Evolutionary conservation across 1,140 invertebrate genomes (phyloP), one percentile per base, ranked within the genome.

Genomic region (Choristoneura fumiferana): DNA sequence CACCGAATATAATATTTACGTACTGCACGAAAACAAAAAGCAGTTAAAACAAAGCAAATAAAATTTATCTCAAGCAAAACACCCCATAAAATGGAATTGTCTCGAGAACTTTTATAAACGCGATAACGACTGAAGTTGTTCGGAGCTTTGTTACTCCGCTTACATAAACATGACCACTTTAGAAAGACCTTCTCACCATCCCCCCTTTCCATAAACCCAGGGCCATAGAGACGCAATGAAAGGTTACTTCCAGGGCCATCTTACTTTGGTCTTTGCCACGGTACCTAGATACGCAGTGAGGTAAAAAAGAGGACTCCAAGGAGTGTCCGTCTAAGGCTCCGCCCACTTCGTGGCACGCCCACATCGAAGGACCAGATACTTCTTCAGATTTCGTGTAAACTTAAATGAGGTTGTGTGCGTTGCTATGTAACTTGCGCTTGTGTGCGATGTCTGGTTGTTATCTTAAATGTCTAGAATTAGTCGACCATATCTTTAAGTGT

Each of bases 101-200:
- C 84, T 84, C 78, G 77, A 79, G 79, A 80, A 86, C 74, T 89
- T 57, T 89, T 89, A 87, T 89, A 89, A 89, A 83, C 74, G 84
- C 82, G 86, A 89, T 89, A 89, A 89, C 84, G 84, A 74, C 84
- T 72, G 62, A 89, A 89, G 81, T 89, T 88, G 81, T 83, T 77
- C 83, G 63, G 69, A 67, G 81, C 83, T 86, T 82, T 88, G 83
- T 86, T 85, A 59, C 79, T 78, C 60, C 66, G 78, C 76, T 81
- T 83, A 85, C 72, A 81, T 88, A 85, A 86, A 86, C 73, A 72
- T 63, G 70, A n/a, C 85, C 76, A 88, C 66, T 33, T 43, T 36
- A 29, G 17, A 6, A 37, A 43, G 81, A 71, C n/a, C 85, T 67
- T n/a, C 53, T 60, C 45, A 22, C 45, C 45, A 40, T 43, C 56